A percentile compares a stretch with the other conserved stretches of the same genome.
phyloP scores from a whole-genome alignment of 1,140 invertebrate species.

The Drosophila micromelanica region DNA sequence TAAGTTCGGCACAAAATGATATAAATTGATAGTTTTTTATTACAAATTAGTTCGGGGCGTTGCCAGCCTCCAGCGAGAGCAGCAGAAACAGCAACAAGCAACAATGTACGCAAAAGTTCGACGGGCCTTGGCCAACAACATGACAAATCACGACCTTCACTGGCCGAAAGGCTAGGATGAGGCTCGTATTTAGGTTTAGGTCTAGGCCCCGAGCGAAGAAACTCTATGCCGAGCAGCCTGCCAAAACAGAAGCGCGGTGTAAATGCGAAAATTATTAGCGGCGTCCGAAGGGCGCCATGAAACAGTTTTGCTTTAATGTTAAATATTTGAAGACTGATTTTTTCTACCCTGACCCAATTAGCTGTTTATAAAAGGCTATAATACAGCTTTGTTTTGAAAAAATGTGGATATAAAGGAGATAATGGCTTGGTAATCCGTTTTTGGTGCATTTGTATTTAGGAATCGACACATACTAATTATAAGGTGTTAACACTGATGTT shows the following conservation, averaged over 20 bases:
- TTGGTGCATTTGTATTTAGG: neutral
- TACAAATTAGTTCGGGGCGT: conserved; percentile 59
- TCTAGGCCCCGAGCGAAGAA: conserved; percentile 1
- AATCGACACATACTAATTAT: too few species aligned
- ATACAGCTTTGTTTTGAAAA: too few species aligned
- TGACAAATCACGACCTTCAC: conserved; percentile 28
- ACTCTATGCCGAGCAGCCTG: conserved; percentile 27
- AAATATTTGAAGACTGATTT: conserved; percentile 32
- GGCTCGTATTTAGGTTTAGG: neutral
- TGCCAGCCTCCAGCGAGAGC: conserved; percentile 3
- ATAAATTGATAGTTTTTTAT: conserved; percentile 66
- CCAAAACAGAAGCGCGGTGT: conserved; percentile 67
- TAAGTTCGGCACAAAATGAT: neutral
- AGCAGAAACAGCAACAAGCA: conserved; percentile 1
- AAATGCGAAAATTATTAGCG: conserved; percentile 63
- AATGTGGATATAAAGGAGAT: too few species aligned
- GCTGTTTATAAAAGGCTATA: too few species aligned
- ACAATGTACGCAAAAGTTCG: neutral
- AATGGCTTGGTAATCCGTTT: too few species aligned
- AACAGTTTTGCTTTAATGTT: conserved; percentile 28
- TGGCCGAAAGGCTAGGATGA: conserved; percentile 12
- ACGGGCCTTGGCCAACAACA: conserved; percentile 27
- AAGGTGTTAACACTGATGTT: too few species aligned
- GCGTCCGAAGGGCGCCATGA: conserved; percentile 59
- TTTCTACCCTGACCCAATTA: neutral